phyloP scores from a whole-genome alignment of 2,888 invertebrate species.

The Rhagonycha fulva region DNA sequence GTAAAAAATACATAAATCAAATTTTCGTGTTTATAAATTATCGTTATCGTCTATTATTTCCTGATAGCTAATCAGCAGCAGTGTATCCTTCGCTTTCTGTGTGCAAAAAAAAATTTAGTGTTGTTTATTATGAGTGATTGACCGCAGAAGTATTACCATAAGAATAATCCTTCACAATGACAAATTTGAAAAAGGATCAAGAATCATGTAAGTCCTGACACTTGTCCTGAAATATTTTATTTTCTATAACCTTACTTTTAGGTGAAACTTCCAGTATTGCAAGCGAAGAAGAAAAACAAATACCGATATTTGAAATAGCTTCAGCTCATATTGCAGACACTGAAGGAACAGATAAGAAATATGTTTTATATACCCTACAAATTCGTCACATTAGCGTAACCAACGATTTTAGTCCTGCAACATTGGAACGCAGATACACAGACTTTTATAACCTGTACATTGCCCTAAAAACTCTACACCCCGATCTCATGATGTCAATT shows the following conservation, averaged over 20 bases:
- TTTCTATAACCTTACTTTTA: background rate
- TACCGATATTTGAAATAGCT: conserved; percentile 65
- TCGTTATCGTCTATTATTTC: background rate
- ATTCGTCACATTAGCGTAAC: conserved; percentile 63
- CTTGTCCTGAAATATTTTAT: background rate
- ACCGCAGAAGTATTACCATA: background rate
- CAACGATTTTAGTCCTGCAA: conserved; percentile 65
- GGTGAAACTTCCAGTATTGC: background rate
- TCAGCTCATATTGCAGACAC: conserved; percentile 68
- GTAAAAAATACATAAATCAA: background rate
- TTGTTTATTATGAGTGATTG: background rate
- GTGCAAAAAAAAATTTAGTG: background rate
- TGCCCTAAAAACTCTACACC: conserved; percentile 63
- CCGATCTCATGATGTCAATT: conserved; percentile 59
- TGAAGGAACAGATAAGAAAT: conserved; percentile 67
- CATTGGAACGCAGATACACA: conserved; percentile 73
- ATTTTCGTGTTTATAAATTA: background rate
- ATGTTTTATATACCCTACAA: conserved; percentile 71
- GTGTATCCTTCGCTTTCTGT: background rate
- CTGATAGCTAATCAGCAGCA: background rate
- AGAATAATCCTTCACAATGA: background rate
- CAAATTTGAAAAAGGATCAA: background rate
- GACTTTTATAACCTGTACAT: conserved; percentile 70
- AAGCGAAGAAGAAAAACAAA: conserved; percentile 12
- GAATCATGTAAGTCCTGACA: conserved; percentile 1